These are phyloP conservation scores for Pituophis catenifer DNA, from an alignment of 2,113 vertebrate species.

Conservation along the genomic window DNA sequence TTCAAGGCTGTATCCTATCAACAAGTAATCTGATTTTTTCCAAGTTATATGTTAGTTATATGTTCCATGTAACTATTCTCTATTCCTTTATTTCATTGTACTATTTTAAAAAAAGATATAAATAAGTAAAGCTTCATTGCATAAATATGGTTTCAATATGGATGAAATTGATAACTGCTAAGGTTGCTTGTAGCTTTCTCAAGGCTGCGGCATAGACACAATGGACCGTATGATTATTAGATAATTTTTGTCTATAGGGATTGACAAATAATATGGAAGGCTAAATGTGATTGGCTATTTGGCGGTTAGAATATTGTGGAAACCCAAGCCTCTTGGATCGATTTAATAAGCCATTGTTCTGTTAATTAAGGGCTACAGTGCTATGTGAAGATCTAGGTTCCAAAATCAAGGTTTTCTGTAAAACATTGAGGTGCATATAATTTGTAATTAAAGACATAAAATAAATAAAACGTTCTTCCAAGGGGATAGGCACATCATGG, in stretches of 20 bases:
- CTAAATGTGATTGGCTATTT: not conserved
- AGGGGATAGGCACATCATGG: not conserved
- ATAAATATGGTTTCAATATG: not conserved
- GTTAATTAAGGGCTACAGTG: not conserved
- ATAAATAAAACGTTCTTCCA: not conserved
- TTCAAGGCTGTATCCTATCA: not conserved
- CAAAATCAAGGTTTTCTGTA: not conserved
- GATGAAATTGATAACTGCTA: not conserved
- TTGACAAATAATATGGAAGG: not conserved
- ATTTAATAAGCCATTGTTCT: not conserved
- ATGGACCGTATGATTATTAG: not conserved
- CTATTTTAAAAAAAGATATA: not conserved
- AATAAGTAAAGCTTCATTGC: not conserved
- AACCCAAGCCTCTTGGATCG: not conserved
- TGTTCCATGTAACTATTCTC: not conserved
- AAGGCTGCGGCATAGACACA: not conserved
- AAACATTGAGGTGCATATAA: not conserved
- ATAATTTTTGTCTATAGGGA: not conserved
- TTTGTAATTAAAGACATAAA: not conserved
- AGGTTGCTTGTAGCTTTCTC: not conserved
- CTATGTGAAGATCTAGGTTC: not conserved
- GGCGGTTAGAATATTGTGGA: not conserved
- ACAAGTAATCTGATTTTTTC: not conserved
- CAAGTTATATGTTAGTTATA: no score
- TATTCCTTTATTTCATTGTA: not conserved